Evolutionary conservation across 2,113 vertebrate genomes (phyloP).

Genomic region (Periophthalmus modestus): DNA sequence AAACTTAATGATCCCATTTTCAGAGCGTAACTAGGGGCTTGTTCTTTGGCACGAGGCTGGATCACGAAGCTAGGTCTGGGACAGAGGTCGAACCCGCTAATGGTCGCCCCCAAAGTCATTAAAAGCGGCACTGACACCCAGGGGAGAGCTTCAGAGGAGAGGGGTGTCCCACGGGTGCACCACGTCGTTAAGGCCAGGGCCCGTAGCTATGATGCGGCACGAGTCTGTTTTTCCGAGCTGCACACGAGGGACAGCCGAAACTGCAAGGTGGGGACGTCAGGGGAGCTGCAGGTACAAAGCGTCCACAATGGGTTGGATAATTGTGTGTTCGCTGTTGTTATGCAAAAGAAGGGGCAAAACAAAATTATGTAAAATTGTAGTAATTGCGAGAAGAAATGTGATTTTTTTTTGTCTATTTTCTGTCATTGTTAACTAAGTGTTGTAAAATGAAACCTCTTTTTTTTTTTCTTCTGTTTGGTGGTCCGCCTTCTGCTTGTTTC

Average conservation of each 20-base stretch:
- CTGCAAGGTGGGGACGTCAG: slow-evolving; percentile 28
- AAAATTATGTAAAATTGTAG: neutral
- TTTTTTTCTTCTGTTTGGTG: no score
- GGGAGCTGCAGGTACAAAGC: slow-evolving; percentile 41
- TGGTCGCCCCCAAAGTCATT: slow-evolving; percentile 57
- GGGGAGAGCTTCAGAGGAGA: slow-evolving; percentile 54
- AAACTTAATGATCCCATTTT: slow-evolving; percentile 64
- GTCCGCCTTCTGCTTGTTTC: no score
- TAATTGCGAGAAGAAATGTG: neutral
- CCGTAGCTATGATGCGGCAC: slow-evolving; percentile 43
- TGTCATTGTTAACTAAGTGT: no score
- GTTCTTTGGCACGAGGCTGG: slow-evolving; percentile 51
- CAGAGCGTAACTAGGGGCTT: slow-evolving; percentile 66
- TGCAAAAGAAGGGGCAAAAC: neutral
- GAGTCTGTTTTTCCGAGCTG: slow-evolving; percentile 61
- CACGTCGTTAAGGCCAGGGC: slow-evolving; percentile 50
- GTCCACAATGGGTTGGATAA: slow-evolving; percentile 32
- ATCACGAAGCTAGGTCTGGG: slow-evolving; percentile 45
- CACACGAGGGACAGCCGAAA: slow-evolving; percentile 40
- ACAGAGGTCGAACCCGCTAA: slow-evolving; percentile 51
- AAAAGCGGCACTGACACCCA: slow-evolving; percentile 43
- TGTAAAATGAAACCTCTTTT: no score
- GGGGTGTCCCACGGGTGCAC: slow-evolving; percentile 42
- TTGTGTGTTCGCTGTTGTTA: slow-evolving; percentile 25
- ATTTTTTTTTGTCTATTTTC: neutral